Conservation (phyloP, 2,888 invertebrate species). For the Agrotis segetum region DNA sequence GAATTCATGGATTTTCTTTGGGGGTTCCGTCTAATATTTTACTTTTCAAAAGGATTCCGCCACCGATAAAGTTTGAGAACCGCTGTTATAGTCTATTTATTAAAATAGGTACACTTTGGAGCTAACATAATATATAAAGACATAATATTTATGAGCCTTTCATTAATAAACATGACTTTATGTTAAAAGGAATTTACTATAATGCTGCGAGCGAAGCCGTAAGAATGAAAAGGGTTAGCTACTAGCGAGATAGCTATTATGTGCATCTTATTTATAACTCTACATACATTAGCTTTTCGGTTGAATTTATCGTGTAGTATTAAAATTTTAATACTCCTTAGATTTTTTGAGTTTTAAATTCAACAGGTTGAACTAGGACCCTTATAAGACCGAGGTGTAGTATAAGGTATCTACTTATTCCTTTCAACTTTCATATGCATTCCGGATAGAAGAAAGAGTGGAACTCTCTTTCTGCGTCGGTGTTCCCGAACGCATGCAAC, state of each 20-base stretch:
- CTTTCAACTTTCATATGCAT: neutral
- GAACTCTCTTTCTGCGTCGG: too few species aligned
- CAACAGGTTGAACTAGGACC: too few species aligned
- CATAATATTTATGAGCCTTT: neutral
- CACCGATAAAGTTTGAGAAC: too few species aligned
- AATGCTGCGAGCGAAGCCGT: slow-evolving; percentile 15
- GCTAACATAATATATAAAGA: neutral
- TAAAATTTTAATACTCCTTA: too few species aligned
- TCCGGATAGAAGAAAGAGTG: neutral
- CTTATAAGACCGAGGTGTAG: too few species aligned
- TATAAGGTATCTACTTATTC: neutral
- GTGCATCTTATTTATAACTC: slow-evolving; percentile 5
- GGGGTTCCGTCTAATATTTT: too few species aligned
- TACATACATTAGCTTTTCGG: neutral
- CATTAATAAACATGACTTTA: neutral
- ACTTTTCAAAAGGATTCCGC: too few species aligned
- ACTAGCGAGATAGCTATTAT: slow-evolving; percentile 14
- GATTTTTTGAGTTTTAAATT: too few species aligned
- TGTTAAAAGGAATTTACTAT: slow-evolving; percentile 18
- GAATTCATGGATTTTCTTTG: neutral
- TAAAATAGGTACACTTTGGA: neutral
- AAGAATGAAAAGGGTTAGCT: slow-evolving; percentile 30
- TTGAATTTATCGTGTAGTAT: too few species aligned
- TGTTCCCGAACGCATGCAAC: too few species aligned
- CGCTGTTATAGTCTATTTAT: too few species aligned